phyloP scores from a whole-genome alignment of 64 coral and sea anemone genomes.

The Platygyra sinensis region DNA sequence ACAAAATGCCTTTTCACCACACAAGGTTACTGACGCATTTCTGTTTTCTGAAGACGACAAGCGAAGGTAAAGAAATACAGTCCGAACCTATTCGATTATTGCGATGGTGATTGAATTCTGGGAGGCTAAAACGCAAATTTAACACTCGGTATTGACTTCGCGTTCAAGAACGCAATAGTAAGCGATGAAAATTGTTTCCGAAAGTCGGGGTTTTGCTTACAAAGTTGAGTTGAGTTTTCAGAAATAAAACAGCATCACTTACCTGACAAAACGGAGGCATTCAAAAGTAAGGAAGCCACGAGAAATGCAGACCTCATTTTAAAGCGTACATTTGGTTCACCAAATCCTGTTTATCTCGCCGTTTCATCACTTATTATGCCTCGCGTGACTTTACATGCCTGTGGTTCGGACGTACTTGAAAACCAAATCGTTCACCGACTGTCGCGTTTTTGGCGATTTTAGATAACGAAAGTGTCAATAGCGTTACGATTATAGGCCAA shows the following conservation, averaged over 20 bases:
- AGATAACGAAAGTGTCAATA: constrained; percentile 11
- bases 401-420: background rate
- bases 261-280: constrained; percentile 28
- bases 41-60: too few relatives aligned
- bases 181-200: background rate
- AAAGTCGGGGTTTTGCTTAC: background rate
- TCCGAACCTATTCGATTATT: too few relatives aligned
- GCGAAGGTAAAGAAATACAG: too few relatives aligned
- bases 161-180: background rate
- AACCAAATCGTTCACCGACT: background rate
- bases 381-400: background rate
- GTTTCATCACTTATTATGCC: background rate
- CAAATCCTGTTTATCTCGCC: background rate
- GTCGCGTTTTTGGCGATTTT: background rate
- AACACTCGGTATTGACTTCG: too few relatives aligned
- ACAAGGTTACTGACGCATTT: background rate
- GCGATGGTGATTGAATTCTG: too few relatives aligned
- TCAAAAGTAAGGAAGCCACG: background rate
- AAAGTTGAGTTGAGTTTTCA: background rate
- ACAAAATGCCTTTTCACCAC: background rate
- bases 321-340: too few relatives aligned
- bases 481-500: background rate
- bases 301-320: constrained; percentile 3
- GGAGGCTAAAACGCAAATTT: too few relatives aligned
- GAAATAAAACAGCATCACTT: background rate